These are phyloP conservation scores for Agrilus mali DNA, from an alignment of 2,888 invertebrate genomes.

Conservation along the genomic window DNA sequence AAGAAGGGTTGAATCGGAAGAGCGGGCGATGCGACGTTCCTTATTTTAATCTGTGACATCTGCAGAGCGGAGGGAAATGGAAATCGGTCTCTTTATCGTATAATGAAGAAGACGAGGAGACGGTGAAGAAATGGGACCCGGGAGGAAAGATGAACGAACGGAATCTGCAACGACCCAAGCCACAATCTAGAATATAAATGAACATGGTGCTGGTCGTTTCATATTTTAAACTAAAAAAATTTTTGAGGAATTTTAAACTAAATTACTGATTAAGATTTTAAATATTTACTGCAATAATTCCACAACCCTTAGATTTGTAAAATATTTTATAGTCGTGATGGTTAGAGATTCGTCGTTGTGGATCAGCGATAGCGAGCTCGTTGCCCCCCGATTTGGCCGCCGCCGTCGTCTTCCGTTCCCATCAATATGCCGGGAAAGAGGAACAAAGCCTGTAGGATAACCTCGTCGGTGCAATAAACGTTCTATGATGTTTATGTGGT, in stretches of 20 bases:
- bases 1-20: conserved; percentile 10
- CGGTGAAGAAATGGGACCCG: conserved; percentile 6
- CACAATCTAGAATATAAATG: too few relatives aligned
- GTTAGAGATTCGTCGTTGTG: too few relatives aligned
- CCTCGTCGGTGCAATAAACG: conserved; percentile 26
- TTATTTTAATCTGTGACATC: conserved; percentile 26
- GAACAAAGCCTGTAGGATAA: conserved; percentile 14
- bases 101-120: conserved; percentile 29
- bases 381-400: too few relatives aligned
- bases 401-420: background rate
- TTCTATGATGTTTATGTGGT: conserved; percentile 33
- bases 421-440: background rate
- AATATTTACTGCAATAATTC: too few relatives aligned
- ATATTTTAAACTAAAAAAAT: too few relatives aligned
- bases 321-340: too few relatives aligned
- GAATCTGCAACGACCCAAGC: too few relatives aligned
- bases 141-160: background rate
- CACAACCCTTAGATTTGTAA: too few relatives aligned
- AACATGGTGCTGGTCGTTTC: too few relatives aligned
- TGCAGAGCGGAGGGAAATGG: conserved; percentile 28
- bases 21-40: conserved; percentile 3
- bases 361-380: too few relatives aligned
- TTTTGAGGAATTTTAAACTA: too few relatives aligned
- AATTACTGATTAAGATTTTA: too few relatives aligned
- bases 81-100: conserved; percentile 24